phyloP scores from a whole-genome alignment of 2,113 vertebrate species.

The Lycocorax pyrrhopterus region DNA sequence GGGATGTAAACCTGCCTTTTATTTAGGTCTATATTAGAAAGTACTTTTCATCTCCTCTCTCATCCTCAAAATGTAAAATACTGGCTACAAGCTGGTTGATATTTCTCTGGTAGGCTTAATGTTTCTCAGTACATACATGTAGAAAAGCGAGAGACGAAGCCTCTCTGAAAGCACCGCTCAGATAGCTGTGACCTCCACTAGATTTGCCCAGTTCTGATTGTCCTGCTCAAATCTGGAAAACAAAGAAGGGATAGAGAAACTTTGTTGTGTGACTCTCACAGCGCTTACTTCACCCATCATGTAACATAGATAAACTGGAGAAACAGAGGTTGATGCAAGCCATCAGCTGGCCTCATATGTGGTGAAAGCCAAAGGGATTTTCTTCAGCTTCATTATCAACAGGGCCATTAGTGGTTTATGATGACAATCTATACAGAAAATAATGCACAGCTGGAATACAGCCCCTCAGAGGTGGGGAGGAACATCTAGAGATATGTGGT shows the following conservation, averaged over 20 bases:
- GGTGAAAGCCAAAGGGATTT: not conserved
- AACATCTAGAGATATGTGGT: not conserved
- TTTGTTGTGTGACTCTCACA: not conserved
- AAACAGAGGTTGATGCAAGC: not conserved
- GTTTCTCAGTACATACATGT: not conserved
- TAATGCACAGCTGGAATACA: not conserved
- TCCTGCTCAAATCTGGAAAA: not conserved
- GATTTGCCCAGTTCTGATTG: not conserved
- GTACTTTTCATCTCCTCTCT: not conserved
- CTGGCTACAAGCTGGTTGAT: not conserved
- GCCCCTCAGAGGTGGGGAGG: not conserved
- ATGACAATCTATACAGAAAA: not conserved
- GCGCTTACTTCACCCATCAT: rapidly evolving
- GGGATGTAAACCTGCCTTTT: not conserved
- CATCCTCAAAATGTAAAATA: not conserved
- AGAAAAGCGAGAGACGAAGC: not conserved
- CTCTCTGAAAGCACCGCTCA: not conserved
- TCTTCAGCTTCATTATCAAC: not conserved
- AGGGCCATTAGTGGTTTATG: not conserved
- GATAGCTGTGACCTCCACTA: rapidly evolving
- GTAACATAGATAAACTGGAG: not conserved
- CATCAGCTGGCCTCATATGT: not conserved
- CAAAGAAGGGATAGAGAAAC: not conserved
- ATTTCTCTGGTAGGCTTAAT: not conserved
- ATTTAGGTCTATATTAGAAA: not conserved